These are phyloP conservation scores for Phenganax marumi DNA, from an alignment of 92 coral and sea anemone genomes.

Conservation along the genomic window DNA sequence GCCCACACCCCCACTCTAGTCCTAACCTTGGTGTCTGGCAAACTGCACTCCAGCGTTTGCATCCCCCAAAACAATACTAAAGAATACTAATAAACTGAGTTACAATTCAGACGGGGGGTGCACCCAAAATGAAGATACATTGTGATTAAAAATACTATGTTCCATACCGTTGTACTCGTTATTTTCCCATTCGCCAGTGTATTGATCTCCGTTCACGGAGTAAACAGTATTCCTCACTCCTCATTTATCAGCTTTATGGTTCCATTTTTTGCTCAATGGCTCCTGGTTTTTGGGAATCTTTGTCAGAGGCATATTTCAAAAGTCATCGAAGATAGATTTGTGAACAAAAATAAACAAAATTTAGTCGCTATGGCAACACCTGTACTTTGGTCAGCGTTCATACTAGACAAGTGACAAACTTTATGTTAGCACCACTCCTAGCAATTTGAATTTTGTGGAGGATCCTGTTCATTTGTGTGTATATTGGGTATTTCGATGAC, in stretches of 20 bases:
- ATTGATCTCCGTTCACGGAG: conserved; percentile 93
- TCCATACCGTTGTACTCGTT: conserved; percentile 85
- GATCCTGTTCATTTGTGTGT: too few species aligned
- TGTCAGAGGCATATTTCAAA: conserved; percentile 81
- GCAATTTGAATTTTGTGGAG: too few species aligned
- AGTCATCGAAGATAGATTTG: neutral
- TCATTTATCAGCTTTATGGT: conserved; percentile 89
- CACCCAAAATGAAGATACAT: too few species aligned
- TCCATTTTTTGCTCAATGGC: conserved; percentile 98
- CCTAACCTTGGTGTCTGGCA: too few species aligned
- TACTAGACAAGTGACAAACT: neutral
- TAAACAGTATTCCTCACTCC: conserved; percentile 96
- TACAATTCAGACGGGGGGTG: too few species aligned
- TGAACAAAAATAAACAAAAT: too few species aligned
- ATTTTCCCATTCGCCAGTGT: conserved; percentile 93
- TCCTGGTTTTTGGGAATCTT: conserved; percentile 87
- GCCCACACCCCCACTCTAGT: too few species aligned
- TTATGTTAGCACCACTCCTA: neutral
- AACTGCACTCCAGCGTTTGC: too few species aligned
- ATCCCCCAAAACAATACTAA: too few species aligned
- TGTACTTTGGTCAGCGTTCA: conserved; percentile 3
- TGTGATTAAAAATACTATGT: neutral
- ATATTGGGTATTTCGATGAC: too few species aligned
- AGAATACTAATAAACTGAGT: too few species aligned
- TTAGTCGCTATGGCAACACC: too few species aligned